Conservation (phyloP, 2,797 vertebrate species). For the Gallirallus australis region DNA sequence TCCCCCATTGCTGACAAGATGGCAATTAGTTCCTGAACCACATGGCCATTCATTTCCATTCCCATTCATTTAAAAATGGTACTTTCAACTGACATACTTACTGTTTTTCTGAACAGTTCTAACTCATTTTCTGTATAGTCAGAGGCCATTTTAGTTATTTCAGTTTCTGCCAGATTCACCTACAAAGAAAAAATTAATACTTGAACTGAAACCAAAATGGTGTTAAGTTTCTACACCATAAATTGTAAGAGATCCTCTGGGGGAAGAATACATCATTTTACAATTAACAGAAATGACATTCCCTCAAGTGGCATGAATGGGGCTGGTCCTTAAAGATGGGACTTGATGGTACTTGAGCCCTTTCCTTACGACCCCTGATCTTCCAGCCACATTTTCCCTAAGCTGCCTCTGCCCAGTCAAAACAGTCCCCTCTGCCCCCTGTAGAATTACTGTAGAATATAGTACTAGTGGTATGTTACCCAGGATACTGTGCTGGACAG, state of each 20-base stretch:
- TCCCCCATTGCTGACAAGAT: background rate
- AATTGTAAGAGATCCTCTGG: background rate
- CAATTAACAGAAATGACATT: background rate
- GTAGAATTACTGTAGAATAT: background rate
- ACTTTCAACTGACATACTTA: conserved; percentile 69
- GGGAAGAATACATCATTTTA: background rate
- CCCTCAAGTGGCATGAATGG: background rate
- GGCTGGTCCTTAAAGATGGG: background rate
- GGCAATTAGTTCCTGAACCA: background rate
- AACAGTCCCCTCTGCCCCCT: background rate
- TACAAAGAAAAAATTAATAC: conserved; percentile 40
- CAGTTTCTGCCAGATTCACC: conserved; percentile 92
- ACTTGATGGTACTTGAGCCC: accelerated
- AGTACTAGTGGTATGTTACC: background rate
- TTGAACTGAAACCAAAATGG: background rate
- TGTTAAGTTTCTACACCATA: background rate
- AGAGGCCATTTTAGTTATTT: conserved; percentile 91
- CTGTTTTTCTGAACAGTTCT: conserved; percentile 93
- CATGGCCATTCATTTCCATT: background rate
- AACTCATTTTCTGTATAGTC: conserved; percentile 94
- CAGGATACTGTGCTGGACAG: background rate
- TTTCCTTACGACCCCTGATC: background rate
- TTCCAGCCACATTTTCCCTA: background rate
- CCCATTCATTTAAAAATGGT: background rate
- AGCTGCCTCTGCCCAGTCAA: background rate